Evolutionary conservation across 1,140 invertebrate species (phyloP), one percentile per base, ranked within the genome.

Genomic region (Odontomachus brunneus): DNA sequence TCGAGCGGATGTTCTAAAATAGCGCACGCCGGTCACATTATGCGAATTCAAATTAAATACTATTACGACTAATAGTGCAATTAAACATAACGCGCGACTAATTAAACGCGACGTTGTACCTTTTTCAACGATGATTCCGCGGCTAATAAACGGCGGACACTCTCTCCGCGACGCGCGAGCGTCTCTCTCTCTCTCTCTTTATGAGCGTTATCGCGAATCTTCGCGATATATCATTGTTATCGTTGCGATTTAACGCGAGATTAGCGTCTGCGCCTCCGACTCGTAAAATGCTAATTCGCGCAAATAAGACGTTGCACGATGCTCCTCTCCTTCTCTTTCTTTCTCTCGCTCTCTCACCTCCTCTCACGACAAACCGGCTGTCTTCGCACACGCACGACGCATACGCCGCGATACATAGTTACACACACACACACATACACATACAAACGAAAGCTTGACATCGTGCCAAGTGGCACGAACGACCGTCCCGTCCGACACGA

Each of bases 391-490:
- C 38, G 29, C 17, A 60, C 4, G 38, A 7, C 3, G 38, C 38
- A n/a, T 44, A 44, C 38, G 38, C n/a, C n/a, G n/a, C n/a, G n/a
- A n/a, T 44, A 7, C 38, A 7, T 44, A 2, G 29, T 33, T 7
- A 7, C 38, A 7, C 38, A 7, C 38, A 26, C 48, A 22, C 33
- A 3, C 38, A 44, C 17, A 60, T 4, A 22, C 12, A 14, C 22
- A 11, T 11, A 57, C 59, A 3, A 29, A 22, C 49, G 15, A 69
- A 51, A 11, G 73, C 80, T 89, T 91, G 90, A 88, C 81, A 73
- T 80, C 53, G 49, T 65, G 90, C 89, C 89, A 91, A 91, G 85
- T 89, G 82, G 87, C 86, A 89, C 88, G 85, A 83, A 82, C 59
- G 72, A 49, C 60, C 65, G 75, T 80, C 63, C 62, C 76, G 71